A percentile compares a stretch with the other conserved stretches of the same genome.
Conservation (phyloP, 1,140 invertebrate genomes). For the Phymastichus coffea region DNA sequence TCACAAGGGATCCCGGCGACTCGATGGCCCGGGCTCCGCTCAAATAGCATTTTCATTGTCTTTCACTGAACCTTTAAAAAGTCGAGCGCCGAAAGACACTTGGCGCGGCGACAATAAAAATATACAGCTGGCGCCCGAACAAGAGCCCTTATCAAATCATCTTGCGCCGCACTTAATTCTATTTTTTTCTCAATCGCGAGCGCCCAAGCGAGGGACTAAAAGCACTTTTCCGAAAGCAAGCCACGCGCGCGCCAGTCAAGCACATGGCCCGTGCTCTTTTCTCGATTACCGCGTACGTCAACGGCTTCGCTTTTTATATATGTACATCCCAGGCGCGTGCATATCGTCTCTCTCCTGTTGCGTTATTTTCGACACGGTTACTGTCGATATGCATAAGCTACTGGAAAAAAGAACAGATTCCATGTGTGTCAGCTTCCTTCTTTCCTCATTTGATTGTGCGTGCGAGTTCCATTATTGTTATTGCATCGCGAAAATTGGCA, state of each 20-base stretch:
- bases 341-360: background rate
- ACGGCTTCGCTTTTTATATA: constrained; percentile 1
- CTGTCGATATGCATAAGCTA: background rate
- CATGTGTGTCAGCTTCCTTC: background rate
- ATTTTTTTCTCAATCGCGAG: background rate
- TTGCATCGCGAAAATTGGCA: too few species aligned
- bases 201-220: background rate
- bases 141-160: too few species aligned
- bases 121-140: too few species aligned
- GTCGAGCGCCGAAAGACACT: too few species aligned
- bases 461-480: constrained; percentile 24
- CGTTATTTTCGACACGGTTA: constrained; percentile 16
- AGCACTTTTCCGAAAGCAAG: constrained; percentile 7
- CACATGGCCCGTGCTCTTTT: constrained; percentile 37
- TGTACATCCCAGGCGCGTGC: background rate
- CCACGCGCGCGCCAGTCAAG: too few species aligned
- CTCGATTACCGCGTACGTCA: constrained; percentile 26
- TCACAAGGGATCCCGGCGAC: too few species aligned
- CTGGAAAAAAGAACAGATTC: constrained; percentile 15
- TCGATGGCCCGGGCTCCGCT: too few species aligned
- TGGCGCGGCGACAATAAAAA: too few species aligned
- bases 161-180: too few species aligned
- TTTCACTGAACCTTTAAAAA: too few species aligned
- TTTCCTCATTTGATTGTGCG: background rate
- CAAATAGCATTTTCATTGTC: too few species aligned